Conservation (phyloP, 2,888 invertebrate species). For the Drosophila recens region DNA sequence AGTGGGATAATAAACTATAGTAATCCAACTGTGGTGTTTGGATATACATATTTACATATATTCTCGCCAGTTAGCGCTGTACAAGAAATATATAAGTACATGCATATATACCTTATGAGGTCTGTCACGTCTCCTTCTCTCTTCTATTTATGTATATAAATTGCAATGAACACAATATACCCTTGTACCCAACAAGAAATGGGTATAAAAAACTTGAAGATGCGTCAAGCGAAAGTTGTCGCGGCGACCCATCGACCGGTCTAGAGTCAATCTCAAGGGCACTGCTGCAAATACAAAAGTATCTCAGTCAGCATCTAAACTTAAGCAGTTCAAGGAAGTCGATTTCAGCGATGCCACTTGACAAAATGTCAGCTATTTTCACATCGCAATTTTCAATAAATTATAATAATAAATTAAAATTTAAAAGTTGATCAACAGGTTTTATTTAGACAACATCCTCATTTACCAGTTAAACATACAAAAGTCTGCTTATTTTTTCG, state of each 20-base stretch:
- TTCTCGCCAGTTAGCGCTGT: too few relatives aligned
- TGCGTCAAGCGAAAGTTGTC: conserved; percentile 34
- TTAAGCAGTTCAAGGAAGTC: conserved; percentile 22
- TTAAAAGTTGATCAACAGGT: conserved; percentile 36
- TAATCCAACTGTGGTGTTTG: neutral
- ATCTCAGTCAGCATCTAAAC: neutral
- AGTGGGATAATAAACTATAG: too few relatives aligned
- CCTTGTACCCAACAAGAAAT: neutral
- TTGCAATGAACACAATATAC: neutral
- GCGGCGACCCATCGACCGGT: neutral
- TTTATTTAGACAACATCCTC: conserved; percentile 17
- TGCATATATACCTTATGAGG: too few relatives aligned
- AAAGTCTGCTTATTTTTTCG: conserved; percentile 18
- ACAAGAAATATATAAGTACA: too few relatives aligned
- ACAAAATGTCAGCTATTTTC: conserved; percentile 6
- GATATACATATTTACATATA: too few relatives aligned
- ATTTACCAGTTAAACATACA: neutral
- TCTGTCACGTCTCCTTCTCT: too few relatives aligned
- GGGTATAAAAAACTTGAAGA: conserved; percentile 39
- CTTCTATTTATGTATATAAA: neutral
- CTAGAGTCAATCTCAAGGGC: conserved; percentile 26
- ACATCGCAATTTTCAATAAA: conserved; percentile 12
- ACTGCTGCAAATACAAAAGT: neutral
- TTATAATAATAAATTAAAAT: neutral
- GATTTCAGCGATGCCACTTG: conserved; percentile 7